A percentile compares a stretch with the other conserved stretches of the same genome.
Evolutionary conservation across 2,113 vertebrate species (phyloP).

Genomic region (Lucifuga dentata): DNA sequence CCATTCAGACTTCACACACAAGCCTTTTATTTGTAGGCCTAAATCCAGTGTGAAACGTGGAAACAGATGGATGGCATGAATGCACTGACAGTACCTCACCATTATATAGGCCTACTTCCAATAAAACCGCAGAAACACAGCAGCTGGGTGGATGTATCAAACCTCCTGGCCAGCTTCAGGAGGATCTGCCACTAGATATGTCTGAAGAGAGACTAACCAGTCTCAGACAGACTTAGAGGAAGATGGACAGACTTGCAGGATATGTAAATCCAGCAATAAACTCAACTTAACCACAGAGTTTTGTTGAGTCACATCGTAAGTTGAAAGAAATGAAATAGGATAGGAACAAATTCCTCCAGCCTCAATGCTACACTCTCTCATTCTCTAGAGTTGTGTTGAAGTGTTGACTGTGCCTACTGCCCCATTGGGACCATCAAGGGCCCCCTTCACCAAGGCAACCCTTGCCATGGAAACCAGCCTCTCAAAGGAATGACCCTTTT

Average conservation of each 20-base stretch:
- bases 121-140: slow-evolving; percentile 35
- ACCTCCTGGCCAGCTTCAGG: slow-evolving; percentile 39
- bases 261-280: background rate
- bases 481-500: slow-evolving; percentile 72
- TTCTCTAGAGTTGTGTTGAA: slow-evolving; percentile 47
- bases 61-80: slow-evolving; percentile 63
- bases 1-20: slow-evolving; percentile 27
- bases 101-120: slow-evolving; percentile 26
- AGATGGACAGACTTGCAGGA: slow-evolving; percentile 1
- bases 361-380: too few relatives aligned
- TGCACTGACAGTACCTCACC: slow-evolving; percentile 42
- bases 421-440: slow-evolving; percentile 56
- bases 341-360: too few relatives aligned
- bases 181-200: slow-evolving; percentile 15
- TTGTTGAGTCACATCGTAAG: too few relatives aligned
- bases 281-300: background rate
- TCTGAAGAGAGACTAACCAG: slow-evolving; percentile 39
- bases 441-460: slow-evolving; percentile 75
- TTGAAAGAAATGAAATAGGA: too few relatives aligned
- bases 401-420: slow-evolving; percentile 41
- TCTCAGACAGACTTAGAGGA: slow-evolving; percentile 1
- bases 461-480: slow-evolving; percentile 77
- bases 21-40: slow-evolving; percentile 38
- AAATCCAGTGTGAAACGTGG: slow-evolving; percentile 57
- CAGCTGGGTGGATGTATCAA: slow-evolving; percentile 50